phyloP scores from a whole-genome alignment of 2,797 vertebrate species.

The Scolopax rusticola region DNA sequence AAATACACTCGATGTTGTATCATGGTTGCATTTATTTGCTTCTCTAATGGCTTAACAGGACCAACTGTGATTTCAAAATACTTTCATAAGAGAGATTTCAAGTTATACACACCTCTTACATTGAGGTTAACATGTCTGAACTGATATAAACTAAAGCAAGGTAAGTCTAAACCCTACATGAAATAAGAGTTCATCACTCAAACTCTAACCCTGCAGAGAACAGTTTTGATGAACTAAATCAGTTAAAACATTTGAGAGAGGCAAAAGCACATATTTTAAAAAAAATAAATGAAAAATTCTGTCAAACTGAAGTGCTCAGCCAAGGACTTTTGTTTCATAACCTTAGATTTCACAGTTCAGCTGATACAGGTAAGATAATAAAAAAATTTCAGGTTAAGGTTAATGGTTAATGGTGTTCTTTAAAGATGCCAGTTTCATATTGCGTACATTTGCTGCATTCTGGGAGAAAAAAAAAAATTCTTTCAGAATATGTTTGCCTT shows the following conservation, averaged over 20 bases:
- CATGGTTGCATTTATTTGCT: background rate
- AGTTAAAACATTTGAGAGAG: background rate
- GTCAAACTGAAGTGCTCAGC: background rate
- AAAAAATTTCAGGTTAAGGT: background rate
- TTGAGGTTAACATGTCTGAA: background rate
- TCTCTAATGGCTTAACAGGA: background rate
- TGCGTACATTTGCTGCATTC: background rate
- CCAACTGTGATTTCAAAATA: background rate
- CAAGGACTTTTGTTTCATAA: background rate
- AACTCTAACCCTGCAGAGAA: background rate
- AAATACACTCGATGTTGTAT: conserved; percentile 10
- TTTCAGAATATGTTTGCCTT: background rate
- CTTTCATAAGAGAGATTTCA: background rate
- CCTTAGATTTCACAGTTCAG: background rate
- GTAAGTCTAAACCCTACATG: background rate
- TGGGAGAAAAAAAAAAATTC: background rate
- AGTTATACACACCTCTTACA: background rate
- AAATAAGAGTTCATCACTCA: background rate
- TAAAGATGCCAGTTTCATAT: background rate
- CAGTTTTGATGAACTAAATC: background rate
- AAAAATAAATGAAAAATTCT: background rate
- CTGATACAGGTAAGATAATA: background rate
- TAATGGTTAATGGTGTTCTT: background rate
- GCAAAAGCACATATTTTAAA: background rate
- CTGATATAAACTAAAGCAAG: background rate